Percentiles rank a stretch among this genome's conserved stretches.
phyloP scores from a whole-genome alignment of 2,113 vertebrate genomes.

The Crotalus tigris region DNA sequence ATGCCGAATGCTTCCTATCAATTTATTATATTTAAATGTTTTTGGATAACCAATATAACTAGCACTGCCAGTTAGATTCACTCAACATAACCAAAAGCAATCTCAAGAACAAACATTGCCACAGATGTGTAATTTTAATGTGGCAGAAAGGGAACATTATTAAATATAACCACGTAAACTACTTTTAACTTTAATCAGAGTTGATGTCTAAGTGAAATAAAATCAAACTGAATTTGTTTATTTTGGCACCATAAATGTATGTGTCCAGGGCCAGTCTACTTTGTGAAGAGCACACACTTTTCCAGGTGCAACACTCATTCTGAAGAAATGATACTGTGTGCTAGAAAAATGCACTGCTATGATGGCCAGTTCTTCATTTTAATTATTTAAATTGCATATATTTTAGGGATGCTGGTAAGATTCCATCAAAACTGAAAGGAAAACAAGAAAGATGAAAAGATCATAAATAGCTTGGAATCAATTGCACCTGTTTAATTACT shows the following conservation, averaged over 20 bases:
- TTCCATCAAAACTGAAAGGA: background rate
- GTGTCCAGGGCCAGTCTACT: background rate
- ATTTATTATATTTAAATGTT: background rate
- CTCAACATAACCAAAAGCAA: background rate
- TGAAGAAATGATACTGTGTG: background rate
- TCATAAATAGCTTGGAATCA: background rate
- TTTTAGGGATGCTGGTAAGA: background rate
- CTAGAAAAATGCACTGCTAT: background rate
- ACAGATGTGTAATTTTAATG: background rate
- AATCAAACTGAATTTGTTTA: background rate
- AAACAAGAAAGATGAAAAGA: background rate
- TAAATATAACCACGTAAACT: background rate
- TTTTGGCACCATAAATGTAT: background rate
- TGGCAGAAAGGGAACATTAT: background rate
- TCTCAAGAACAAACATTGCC: background rate
- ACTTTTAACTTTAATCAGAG: background rate
- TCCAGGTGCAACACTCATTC: background rate
- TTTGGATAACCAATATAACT: background rate
- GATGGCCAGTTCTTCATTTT: background rate
- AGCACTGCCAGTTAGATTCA: background rate
- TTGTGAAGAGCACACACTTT: background rate
- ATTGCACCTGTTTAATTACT: background rate
- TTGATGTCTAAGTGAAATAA: background rate
- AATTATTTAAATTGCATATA: background rate
- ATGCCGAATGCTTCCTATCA: background rate